A percentile compares a stretch with the other conserved stretches of the same genome.
Conservation (phyloP, 2,113 vertebrate species). For the Dicentrarchus labrax region DNA sequence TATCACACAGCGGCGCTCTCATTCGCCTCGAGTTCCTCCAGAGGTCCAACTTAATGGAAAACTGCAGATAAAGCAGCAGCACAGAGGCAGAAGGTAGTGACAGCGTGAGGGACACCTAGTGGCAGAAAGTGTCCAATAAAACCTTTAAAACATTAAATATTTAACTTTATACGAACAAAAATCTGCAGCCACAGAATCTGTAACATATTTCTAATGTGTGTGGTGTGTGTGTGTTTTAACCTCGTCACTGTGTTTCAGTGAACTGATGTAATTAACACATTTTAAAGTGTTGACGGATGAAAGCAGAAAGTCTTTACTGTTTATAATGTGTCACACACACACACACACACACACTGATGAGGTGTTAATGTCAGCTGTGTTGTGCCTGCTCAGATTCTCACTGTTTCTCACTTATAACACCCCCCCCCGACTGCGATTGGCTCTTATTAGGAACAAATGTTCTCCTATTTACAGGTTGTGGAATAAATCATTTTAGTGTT, state of each 20-base stretch:
- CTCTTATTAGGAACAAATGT: constrained; percentile 55
- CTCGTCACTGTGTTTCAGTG: too few relatives aligned
- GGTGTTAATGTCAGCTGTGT: constrained; percentile 23
- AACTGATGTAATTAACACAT: too few relatives aligned
- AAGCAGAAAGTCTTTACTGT: background rate
- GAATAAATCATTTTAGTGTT: constrained; percentile 36
- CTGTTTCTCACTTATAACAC: background rate
- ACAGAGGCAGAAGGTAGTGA: background rate
- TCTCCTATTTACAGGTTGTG: constrained; percentile 3
- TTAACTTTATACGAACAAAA: too few relatives aligned
- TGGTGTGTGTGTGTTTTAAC: too few relatives aligned
- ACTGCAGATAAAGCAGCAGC: background rate
- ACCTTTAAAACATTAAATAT: too few relatives aligned
- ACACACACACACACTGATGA: background rate
- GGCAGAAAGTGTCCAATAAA: too few relatives aligned
- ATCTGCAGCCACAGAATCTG: too few relatives aligned
- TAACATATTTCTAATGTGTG: too few relatives aligned
- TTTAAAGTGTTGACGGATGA: background rate
- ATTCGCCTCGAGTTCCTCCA: background rate
- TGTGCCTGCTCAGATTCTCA: constrained; percentile 30
- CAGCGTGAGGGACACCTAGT: background rate
- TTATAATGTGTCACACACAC: too few relatives aligned
- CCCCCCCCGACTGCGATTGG: background rate
- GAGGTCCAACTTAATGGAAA: background rate
- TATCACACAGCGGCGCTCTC: background rate